phyloP scores from a whole-genome alignment of 2,797 vertebrate species.

The Menidia menidia region DNA sequence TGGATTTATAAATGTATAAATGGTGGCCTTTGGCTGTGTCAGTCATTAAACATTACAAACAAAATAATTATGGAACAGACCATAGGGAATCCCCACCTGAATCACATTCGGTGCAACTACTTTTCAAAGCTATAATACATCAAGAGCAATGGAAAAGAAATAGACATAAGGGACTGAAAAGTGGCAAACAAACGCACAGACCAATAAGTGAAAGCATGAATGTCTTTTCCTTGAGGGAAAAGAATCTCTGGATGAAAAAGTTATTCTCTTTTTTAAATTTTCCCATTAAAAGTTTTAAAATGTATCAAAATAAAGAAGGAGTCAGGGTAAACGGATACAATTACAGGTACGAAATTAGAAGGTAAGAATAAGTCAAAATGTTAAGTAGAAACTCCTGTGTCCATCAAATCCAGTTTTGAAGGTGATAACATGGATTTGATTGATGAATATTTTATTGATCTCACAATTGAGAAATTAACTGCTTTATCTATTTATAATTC shows the following conservation, averaged over 20 bases:
- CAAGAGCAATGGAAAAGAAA: not conserved
- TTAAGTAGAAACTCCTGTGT: too few species aligned
- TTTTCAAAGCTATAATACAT: not conserved
- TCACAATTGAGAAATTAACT: too few species aligned
- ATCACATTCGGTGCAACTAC: constrained; percentile 37
- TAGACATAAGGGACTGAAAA: constrained; percentile 9
- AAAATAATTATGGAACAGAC: constrained; percentile 34
- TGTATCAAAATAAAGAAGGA: too few species aligned
- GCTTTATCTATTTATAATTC: too few species aligned
- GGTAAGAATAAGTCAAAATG: too few species aligned
- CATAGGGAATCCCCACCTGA: constrained; percentile 7
- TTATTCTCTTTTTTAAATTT: too few species aligned
- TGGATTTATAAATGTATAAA: constrained; percentile 23
- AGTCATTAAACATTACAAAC: constrained; percentile 28
- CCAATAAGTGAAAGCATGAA: not conserved
- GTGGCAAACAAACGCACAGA: not conserved
- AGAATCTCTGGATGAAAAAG: not conserved
- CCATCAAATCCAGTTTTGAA: too few species aligned
- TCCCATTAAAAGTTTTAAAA: too few species aligned
- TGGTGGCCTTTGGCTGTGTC: constrained; percentile 1
- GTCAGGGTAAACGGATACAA: too few species aligned
- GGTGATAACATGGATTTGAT: too few species aligned
- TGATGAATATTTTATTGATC: too few species aligned
- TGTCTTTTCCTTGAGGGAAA: not conserved
- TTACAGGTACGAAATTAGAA: too few species aligned